Conservation (phyloP, 2,113 vertebrate species). For the Mesocricetus auratus region DNA sequence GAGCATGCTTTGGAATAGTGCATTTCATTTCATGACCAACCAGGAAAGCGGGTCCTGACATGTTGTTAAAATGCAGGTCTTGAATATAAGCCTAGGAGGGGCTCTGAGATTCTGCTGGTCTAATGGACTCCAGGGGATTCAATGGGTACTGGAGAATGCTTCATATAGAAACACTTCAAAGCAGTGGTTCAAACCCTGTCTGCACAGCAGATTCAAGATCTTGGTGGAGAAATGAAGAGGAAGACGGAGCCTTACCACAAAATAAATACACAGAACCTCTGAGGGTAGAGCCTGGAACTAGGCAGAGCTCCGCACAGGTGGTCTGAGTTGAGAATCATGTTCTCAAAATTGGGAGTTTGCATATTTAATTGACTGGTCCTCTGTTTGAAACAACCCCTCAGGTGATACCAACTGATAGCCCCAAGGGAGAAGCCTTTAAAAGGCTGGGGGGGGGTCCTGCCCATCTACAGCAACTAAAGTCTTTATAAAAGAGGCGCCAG, state of each 20-base stretch:
- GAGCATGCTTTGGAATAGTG: no score
- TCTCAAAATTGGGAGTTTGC: neutral
- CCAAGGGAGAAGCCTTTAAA: neutral
- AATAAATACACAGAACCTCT: neutral
- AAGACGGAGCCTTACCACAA: neutral
- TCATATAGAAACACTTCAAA: neutral
- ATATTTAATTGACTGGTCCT: neutral
- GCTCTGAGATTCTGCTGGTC: neutral
- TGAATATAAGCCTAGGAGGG: neutral
- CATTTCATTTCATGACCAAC: neutral
- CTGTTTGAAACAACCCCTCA: neutral
- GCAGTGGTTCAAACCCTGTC: neutral
- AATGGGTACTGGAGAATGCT: neutral
- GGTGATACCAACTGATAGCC: neutral
- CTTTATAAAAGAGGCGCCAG: neutral
- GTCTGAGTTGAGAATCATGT: neutral
- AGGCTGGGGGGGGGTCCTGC: neutral
- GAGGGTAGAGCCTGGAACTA: neutral
- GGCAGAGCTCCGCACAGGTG: no score
- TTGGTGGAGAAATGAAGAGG: neutral
- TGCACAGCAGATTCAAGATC: neutral
- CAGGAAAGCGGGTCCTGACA: neutral
- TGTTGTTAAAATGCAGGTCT: neutral
- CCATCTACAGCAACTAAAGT: neutral
- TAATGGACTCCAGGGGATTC: neutral